Evolutionary conservation across 2,797 vertebrate genomes (phyloP), one percentile per base, ranked within the genome.

Genomic region (Hydrolagus colliei): DNA sequence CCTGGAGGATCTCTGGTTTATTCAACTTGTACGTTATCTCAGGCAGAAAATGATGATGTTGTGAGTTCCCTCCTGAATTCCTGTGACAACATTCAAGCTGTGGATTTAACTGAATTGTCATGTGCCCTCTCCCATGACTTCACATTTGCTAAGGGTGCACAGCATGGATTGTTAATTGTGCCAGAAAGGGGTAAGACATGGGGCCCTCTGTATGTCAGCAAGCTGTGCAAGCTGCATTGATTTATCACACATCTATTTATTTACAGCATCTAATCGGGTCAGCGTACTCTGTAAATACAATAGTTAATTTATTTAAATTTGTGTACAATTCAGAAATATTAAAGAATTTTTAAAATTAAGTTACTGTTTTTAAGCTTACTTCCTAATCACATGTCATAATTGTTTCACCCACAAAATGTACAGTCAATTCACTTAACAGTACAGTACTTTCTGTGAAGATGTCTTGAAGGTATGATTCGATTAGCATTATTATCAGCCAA

Each of bases 181-280:
- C 97, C 97, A 63, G 93, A 95, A 86, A 91, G 90, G 0, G 95
- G 93, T 52, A 95, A 90, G 90, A 92, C 96, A 0, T 99, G 98
- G 98, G 98, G 98, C 59, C 98, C 98, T 4, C 97, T 98, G 97
- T 99, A 96, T 52, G 85, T 98, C 86, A 95, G 96, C 87, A 96
- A 95, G 89, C 88, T 99, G 88, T 94, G 90, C 90, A 97, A 93
- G 90, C 87, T 61, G 0, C 88, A 68, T 75, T 90, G 84, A 90
- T 20, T 71, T 84, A 52, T 52, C 41, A 52, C 41, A 52, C 41
- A 52, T 52, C 41, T 52, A 1, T 3, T 52, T 52, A 6, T 52
- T 52, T 52, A 52, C 41, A 52, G 6, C 41, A 6, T 1, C 41
- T 52, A 52, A 52, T 52, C 41, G 6, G 41, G 41, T 52, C 41